phyloP scores from a whole-genome alignment of 2,888 invertebrate species.

The Graphium colonna region DNA sequence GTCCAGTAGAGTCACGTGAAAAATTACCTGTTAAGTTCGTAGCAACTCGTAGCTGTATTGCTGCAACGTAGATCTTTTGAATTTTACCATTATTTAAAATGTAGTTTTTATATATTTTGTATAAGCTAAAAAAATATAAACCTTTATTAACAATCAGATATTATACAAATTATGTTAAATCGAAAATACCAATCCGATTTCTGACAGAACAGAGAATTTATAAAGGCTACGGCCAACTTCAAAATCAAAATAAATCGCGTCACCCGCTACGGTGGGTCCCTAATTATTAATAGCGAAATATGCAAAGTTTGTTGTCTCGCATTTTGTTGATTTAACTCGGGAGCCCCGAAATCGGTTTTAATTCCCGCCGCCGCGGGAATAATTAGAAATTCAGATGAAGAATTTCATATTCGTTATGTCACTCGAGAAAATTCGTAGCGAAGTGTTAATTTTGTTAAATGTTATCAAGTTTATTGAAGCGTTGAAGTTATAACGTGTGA shows the following conservation, averaged over 20 bases:
- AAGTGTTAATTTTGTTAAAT: constrained; percentile 46
- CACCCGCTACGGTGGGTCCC: constrained; percentile 44
- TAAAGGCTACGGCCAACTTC: constrained; percentile 30
- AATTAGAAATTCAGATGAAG: constrained; percentile 73
- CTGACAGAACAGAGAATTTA: constrained; percentile 5
- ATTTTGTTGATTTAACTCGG: constrained; percentile 57
- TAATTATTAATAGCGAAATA: constrained; percentile 69
- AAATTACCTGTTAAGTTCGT: no score
- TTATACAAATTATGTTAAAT: neutral
- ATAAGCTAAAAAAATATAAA: no score
- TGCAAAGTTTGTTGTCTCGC: constrained; percentile 72
- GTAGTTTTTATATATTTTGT: no score
- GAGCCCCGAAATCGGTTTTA: constrained; percentile 40
- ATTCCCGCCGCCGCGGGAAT: constrained; percentile 41
- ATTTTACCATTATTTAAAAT: no score
- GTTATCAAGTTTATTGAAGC: constrained; percentile 24
- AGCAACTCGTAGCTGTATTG: no score
- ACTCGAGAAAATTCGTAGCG: constrained; percentile 38
- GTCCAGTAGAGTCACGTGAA: no score
- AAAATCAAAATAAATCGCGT: constrained; percentile 56
- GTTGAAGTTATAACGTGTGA: constrained; percentile 7
- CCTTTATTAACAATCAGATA: no score
- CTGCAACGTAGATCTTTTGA: no score
- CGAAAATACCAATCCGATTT: neutral
- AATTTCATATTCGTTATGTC: constrained; percentile 56